phyloP scores from a whole-genome alignment of 1,140 invertebrate genomes.

The Conopomorpha cramerella region DNA sequence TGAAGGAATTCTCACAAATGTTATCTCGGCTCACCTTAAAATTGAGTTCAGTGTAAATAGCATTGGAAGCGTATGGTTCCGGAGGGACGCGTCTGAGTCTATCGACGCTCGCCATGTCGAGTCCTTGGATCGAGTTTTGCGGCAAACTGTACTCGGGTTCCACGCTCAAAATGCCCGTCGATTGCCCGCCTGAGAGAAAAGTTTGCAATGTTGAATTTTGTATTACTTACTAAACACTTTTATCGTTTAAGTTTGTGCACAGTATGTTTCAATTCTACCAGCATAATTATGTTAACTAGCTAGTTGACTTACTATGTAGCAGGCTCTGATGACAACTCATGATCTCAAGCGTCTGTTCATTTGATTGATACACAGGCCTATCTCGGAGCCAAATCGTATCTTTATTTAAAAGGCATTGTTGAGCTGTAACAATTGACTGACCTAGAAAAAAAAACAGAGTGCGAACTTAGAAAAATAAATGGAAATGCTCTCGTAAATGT shows the following conservation, averaged over 20 bases:
- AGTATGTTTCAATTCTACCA: too few relatives aligned
- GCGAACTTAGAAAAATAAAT: background rate
- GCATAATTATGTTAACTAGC: too few relatives aligned
- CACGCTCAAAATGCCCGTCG: conserved; percentile 41
- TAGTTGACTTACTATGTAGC: conserved; percentile 36
- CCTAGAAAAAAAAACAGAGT: conserved; percentile 39
- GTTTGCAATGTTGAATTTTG: too few relatives aligned
- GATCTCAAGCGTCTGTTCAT: conserved; percentile 29
- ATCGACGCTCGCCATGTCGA: conserved; percentile 45
- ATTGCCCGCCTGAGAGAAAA: conserved; percentile 34
- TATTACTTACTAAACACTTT: too few relatives aligned
- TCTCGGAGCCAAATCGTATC: conserved; percentile 52
- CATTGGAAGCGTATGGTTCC: conserved; percentile 49
- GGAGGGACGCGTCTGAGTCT: conserved; percentile 39
- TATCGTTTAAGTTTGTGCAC: too few relatives aligned
- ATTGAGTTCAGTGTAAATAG: conserved; percentile 56
- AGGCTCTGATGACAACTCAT: conserved; percentile 44
- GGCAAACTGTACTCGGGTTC: conserved; percentile 49
- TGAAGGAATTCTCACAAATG: conserved; percentile 25
- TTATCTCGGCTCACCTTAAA: conserved; percentile 43
- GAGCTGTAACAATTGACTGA: conserved; percentile 47
- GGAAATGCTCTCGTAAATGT: too few relatives aligned
- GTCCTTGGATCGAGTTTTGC: conserved; percentile 46
- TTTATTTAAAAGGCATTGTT: conserved; percentile 51
- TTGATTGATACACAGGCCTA: conserved; percentile 36